A percentile compares a stretch with the other conserved stretches of the same genome.
phyloP scores from a whole-genome alignment of 2,888 invertebrate genomes.

The Aleiodes testaceus region DNA sequence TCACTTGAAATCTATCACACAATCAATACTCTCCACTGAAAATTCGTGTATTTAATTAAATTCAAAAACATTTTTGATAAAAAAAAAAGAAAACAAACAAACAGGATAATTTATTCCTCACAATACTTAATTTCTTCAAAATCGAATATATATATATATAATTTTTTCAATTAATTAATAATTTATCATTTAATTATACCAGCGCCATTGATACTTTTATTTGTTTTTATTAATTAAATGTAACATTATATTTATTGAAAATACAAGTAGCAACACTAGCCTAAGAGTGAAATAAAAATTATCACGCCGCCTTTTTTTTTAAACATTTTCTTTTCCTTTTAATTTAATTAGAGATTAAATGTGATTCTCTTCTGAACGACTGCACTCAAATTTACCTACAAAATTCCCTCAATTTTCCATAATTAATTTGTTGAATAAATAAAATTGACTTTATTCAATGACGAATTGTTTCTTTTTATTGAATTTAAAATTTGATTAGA shows the following conservation, averaged over 20 bases:
- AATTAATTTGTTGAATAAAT: slow-evolving; percentile 36
- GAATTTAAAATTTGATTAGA: slow-evolving; percentile 39
- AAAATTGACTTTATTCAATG: slow-evolving; percentile 31
- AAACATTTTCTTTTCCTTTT: background rate
- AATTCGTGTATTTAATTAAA: background rate
- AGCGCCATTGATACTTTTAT: slow-evolving; percentile 4
- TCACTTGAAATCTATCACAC: slow-evolving; percentile 3
- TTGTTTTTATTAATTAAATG: slow-evolving; percentile 17
- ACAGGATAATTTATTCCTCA: background rate
- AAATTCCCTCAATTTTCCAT: background rate
- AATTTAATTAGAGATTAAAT: background rate
- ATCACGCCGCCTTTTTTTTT: slow-evolving; percentile 18
- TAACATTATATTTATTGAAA: slow-evolving; percentile 29
- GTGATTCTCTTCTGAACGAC: background rate
- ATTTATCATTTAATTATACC: background rate
- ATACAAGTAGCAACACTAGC: slow-evolving; percentile 33
- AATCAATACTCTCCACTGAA: slow-evolving; percentile 7
- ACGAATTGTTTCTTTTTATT: slow-evolving; percentile 13
- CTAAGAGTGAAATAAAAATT: slow-evolving; percentile 32
- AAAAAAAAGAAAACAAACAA: background rate
- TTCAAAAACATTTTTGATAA: too few relatives aligned
- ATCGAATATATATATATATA: background rate
- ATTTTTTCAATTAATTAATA: background rate
- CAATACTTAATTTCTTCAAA: slow-evolving; percentile 5
- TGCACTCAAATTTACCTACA: background rate